Percentiles rank a stretch among this genome's conserved stretches.
Evolutionary conservation across 2,888 invertebrate species (phyloP).

Genomic region (Amblyteles armatorius): DNA sequence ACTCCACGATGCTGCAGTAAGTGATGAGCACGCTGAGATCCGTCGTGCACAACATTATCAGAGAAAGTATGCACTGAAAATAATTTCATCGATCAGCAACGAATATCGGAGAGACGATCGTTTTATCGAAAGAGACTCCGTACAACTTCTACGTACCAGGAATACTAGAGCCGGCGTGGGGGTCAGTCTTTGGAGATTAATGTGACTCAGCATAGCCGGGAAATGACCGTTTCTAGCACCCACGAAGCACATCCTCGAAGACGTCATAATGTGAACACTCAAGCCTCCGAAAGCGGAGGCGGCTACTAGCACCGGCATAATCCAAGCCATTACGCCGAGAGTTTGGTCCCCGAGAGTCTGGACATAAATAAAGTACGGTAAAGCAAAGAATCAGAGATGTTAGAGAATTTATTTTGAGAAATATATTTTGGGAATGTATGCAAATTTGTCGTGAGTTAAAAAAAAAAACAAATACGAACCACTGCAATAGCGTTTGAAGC

Average conservation of each 20-base stretch:
- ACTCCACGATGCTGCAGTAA: constrained; percentile 96
- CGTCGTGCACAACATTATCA: constrained; percentile 93
- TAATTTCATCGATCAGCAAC: not conserved
- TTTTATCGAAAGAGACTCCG: not conserved
- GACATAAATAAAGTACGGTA: constrained; percentile 56
- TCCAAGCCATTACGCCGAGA: constrained; percentile 91
- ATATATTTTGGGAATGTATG: not conserved
- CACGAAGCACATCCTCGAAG: constrained; percentile 96
- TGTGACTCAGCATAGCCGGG: constrained; percentile 92
- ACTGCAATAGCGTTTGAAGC: constrained; percentile 98
- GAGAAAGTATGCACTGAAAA: constrained; percentile 92
- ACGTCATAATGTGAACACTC: constrained; percentile 98
- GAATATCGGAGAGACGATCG: not conserved
- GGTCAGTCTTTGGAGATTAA: constrained; percentile 91
- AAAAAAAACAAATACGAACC: constrained; percentile 86
- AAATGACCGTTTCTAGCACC: constrained; percentile 96
- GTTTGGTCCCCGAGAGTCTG: constrained; percentile 94
- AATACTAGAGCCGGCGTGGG: constrained; percentile 94
- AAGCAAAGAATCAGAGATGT: constrained; percentile 27
- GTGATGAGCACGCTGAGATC: constrained; percentile 95
- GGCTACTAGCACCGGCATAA: constrained; percentile 96
- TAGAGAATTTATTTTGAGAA: not conserved
- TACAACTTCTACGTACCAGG: constrained; percentile 87
- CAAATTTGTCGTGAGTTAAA: not conserved
- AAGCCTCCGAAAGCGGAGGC: constrained; percentile 96